phyloP scores from a whole-genome alignment of 2,113 vertebrate species.

The Phocoena sinus region DNA sequence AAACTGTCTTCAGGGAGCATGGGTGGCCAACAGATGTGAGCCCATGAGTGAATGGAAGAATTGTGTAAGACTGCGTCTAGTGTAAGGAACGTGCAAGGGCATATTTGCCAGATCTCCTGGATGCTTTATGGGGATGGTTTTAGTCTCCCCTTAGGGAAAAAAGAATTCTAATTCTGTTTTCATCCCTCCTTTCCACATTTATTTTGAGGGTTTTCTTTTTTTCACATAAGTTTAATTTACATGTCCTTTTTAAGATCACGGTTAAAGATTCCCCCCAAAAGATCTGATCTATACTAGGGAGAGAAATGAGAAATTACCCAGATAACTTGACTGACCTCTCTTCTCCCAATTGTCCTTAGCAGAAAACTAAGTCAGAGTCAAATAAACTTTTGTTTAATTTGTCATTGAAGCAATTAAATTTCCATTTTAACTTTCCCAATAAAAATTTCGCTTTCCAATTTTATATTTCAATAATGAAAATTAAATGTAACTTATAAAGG shows the following conservation, averaged over 20 bases:
- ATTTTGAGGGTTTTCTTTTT: not conserved
- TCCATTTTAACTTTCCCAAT: not conserved
- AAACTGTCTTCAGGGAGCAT: conserved; percentile 46
- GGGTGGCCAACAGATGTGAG: conserved; percentile 54
- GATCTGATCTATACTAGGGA: not conserved
- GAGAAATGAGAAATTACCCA: not conserved
- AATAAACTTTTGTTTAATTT: not conserved
- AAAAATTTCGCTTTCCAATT: conserved; percentile 7
- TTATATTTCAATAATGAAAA: not conserved
- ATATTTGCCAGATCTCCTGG: conserved; percentile 46
- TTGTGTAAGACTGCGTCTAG: conserved; percentile 25
- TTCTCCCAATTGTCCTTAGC: not conserved
- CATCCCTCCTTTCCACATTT: not conserved
- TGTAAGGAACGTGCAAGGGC: not conserved
- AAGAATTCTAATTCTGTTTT: conserved; percentile 18
- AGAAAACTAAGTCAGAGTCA: not conserved
- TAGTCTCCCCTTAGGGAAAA: not conserved
- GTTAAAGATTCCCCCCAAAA: not conserved
- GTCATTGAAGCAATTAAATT: not conserved
- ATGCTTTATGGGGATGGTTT: not conserved
- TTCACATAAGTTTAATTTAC: not conserved
- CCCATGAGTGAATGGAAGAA: conserved; percentile 65
- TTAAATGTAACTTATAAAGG: not conserved
- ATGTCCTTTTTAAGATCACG: conserved; percentile 9
- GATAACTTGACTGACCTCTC: not conserved